Evolutionary conservation across 1,140 invertebrate species (phyloP).

Genomic region (Penaeus japonicus): DNA sequence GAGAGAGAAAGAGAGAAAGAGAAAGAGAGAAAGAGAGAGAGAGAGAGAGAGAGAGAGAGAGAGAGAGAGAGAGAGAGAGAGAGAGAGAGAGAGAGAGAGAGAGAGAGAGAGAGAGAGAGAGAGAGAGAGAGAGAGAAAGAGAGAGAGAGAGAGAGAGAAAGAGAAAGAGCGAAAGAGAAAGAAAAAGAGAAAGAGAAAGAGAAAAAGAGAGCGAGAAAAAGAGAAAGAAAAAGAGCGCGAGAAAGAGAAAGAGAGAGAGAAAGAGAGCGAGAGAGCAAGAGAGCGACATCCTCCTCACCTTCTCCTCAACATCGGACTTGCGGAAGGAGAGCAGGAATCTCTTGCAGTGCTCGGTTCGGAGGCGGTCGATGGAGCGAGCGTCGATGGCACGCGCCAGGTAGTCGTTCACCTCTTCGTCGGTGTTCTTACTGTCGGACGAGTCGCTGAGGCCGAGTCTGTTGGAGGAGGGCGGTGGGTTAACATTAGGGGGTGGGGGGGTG

Average conservation of each 20-base stretch:
- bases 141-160: no score
- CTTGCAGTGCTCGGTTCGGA: slow-evolving; percentile 84
- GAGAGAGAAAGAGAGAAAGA: no score
- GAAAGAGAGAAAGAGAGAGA: no score
- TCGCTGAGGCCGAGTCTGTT: slow-evolving; percentile 73
- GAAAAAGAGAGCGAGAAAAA: not conserved
- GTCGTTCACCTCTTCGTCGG: slow-evolving; percentile 92
- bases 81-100: no score
- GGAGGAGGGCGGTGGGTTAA: not conserved
- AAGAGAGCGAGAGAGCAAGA: not conserved
- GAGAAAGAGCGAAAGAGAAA: not conserved
- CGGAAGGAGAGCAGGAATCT: slow-evolving; percentile 83
- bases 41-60: no score
- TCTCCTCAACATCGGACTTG: slow-evolving; percentile 78
- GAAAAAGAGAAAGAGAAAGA: slow-evolving; percentile 1
- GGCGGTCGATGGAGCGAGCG: slow-evolving; percentile 88
- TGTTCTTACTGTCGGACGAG: slow-evolving; percentile 68
- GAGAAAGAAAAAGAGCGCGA: not conserved
- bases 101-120: no score
- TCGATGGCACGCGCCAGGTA: slow-evolving; percentile 93
- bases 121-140: no score
- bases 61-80: no score
- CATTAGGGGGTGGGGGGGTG: not conserved
- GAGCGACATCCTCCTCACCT: slow-evolving; percentile 65
- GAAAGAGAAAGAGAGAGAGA: slow-evolving; percentile 7